Base-by-base conservation (phyloP, 2,113 vertebrate genomes). In the Rana temporaria region DNA sequence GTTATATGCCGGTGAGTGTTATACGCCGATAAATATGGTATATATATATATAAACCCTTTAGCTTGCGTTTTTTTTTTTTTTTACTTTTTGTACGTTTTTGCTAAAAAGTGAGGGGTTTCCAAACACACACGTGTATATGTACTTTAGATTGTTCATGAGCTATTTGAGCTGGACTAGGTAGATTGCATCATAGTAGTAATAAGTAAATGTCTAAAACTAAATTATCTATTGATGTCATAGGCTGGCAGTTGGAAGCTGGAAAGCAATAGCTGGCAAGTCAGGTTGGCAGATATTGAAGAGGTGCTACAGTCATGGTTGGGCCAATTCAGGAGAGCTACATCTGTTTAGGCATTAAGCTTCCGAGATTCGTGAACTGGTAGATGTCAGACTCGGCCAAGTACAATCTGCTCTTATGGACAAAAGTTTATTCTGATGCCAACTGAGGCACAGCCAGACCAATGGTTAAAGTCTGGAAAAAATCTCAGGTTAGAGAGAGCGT, bases 241-340 rank as follows among this genome's bases (percentile, higher is more conserved):
- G 8, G 17, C 26, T 73, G 71, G 70, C 52, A 32, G 30, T 18
- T 22, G 69, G 48, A 17, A 16, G 16, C 6, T 73, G 55, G 26
- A 73, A 73, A 73, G 9, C 12, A 55, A 12, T 56, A 72, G 70
- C 42, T 72, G 52, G 70, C 70, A 57, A 57, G 15, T 16, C 57
- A 73, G 55, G 26, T 24, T 59, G 56, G 26, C 55, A 57, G 19
- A 11, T 59, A 30, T 9, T 73, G n/a, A 59, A 55, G 34, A 73
- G 18, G 70, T 72, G 52, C 52, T n/a, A 18, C 32, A n/a, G 53
- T 56, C 71, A 57, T 4, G 48, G 16, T 18, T 14, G 26, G 18
- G 55, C 71, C 71, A 73, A 73, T 55, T 59, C 53, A 73, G 30
- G 55, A 73, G 26, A 59, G 22, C 4, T 30, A 73, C 71, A 59